Evolutionary conservation across 1,140 invertebrate genomes (phyloP), one percentile per base, ranked within the genome.

Genomic region (Diachasmimorpha longicaudata): DNA sequence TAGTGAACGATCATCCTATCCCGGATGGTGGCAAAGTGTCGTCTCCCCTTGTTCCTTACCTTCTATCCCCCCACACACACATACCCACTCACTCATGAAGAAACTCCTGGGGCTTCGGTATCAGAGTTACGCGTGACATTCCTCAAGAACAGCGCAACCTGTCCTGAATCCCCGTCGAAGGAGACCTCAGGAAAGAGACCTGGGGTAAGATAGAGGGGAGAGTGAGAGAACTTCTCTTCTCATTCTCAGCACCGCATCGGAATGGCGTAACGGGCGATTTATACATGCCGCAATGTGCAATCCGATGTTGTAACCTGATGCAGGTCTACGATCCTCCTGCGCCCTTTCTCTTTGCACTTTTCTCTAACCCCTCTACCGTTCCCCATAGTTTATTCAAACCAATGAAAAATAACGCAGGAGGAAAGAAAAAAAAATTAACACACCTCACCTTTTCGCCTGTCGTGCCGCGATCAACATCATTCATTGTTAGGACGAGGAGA

Each of bases 191-290:
- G 4, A 36, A 19, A 31, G 67, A 44, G 73, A n/a, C 16, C 16
- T 25, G 70, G 31, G 19, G 16, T 16, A 37, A 46, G 25, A 25
- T 14, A 42, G 46, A 74, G 67, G 55, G 44, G 73, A 66, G 52
- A 58, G 52, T 16, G 52, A 21, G 52, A 21, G 58, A 25, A n/a
- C 6, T 52, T 70, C 74, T 75, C 55, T 48, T 72, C 70, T 72
- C 48, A 70, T 70, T 75, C 67, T 75, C 36, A 68, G 69, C 68
- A 75, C 68, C 74, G 36, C 74, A 75, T 75, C 46, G 74, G 74
- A 75, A 75, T 75, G 74, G 74, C 74, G 74, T 75, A 75, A 75
- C 74, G 74, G 74, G 74, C 74, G 74, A 75, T 70, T 70, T 75
- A 75, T 75, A 70, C 74, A 70, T 75, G 74, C 74, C 68, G 68